Evolutionary conservation across 1,140 invertebrate species (phyloP).

Genomic region (Hirudo medicinalis): DNA sequence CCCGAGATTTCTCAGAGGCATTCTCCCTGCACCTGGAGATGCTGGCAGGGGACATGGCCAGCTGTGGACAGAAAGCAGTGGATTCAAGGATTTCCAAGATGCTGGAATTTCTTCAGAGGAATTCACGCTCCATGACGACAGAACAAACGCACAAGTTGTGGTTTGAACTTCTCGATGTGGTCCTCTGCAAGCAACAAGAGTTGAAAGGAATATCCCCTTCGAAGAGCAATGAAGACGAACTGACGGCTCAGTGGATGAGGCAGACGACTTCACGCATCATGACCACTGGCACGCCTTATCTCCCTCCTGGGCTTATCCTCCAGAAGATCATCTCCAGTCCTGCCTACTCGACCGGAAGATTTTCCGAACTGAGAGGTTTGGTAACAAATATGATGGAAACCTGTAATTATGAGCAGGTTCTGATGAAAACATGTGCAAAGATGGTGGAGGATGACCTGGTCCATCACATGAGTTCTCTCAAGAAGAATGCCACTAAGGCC

Average conservation of each 20-base stretch:
- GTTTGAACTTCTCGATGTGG: slow-evolving; percentile 46
- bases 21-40: slow-evolving; percentile 39
- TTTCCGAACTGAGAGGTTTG: slow-evolving; percentile 47
- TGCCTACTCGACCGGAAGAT: slow-evolving; percentile 45
- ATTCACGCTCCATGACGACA: slow-evolving; percentile 18
- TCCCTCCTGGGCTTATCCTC: slow-evolving; percentile 47
- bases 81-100: neutral
- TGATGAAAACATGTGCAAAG: slow-evolving; percentile 40
- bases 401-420: slow-evolving; percentile 47
- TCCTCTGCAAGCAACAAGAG: slow-evolving; percentile 44
- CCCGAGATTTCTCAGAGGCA: slow-evolving; percentile 44
- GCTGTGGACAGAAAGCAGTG: neutral
- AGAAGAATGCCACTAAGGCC: slow-evolving; percentile 31
- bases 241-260: slow-evolving; percentile 25
- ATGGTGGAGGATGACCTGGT: slow-evolving; percentile 42
- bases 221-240: slow-evolving; percentile 4
- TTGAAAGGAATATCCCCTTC: neutral
- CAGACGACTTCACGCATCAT: slow-evolving; percentile 46
- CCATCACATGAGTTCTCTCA: slow-evolving; percentile 34
- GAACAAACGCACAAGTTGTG: slow-evolving; percentile 38
- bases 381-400: slow-evolving; percentile 47
- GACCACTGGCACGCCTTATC: slow-evolving; percentile 50
- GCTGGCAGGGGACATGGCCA: neutral
- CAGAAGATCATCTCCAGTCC: slow-evolving; percentile 46
- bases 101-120: slow-evolving; percentile 20